A percentile compares a stretch with the other conserved stretches of the same genome.
Conservation (phyloP, 2,113 vertebrate species). For the Catharus fuscescens region DNA sequence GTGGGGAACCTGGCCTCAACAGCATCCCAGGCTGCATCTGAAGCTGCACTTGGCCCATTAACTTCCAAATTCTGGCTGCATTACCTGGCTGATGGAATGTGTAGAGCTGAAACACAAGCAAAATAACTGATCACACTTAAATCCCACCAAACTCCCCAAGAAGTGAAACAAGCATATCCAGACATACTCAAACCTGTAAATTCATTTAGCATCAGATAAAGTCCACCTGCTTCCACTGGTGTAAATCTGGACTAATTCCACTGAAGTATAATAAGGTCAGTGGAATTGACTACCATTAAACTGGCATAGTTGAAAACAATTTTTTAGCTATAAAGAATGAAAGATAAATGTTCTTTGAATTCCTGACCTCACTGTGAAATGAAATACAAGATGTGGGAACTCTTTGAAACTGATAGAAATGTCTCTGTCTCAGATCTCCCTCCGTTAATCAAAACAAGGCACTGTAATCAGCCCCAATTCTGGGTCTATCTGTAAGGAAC, state of each 20-base stretch:
- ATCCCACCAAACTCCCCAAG: not conserved
- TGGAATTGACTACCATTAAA: constrained; percentile 25
- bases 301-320: not conserved
- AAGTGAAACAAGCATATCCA: not conserved
- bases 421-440: constrained; percentile 31
- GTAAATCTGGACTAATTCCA: constrained; percentile 14
- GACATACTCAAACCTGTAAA: not conserved
- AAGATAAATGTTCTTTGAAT: constrained; percentile 37
- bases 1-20: not conserved
- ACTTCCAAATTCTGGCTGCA: not conserved
- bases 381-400: constrained; percentile 11
- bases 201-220: not conserved
- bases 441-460: constrained; percentile 53
- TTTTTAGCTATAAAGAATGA: constrained; percentile 37
- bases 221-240: not conserved
- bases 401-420: constrained; percentile 53
- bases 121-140: not conserved
- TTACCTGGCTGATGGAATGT: not conserved
- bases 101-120: not conserved
- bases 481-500: constrained; percentile 66
- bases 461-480: constrained; percentile 55
- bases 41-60: constrained; percentile 3
- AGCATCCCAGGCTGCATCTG: not conserved
- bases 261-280: constrained; percentile 26
- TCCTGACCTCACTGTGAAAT: constrained; percentile 19